Evolutionary conservation across 2,888 invertebrate species (phyloP).

Genomic region (Sisyra terminalis): DNA sequence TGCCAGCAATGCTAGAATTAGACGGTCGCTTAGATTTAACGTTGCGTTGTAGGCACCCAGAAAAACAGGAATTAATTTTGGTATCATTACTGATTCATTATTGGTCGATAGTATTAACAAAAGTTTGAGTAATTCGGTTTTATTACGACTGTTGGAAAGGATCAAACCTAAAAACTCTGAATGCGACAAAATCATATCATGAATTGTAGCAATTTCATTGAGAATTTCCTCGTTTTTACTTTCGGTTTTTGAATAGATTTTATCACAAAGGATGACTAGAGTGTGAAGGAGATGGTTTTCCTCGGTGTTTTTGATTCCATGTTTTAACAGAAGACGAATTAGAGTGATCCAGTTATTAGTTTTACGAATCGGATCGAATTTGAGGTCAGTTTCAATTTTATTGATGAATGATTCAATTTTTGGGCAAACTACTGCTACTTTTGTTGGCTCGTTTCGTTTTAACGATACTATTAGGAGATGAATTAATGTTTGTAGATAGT

Average conservation of each 20-base stretch:
- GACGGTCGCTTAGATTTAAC: slow-evolving; percentile 48
- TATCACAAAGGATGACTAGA: neutral
- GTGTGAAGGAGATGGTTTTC: neutral
- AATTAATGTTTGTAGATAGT: slow-evolving; percentile 36
- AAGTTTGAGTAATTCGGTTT: slow-evolving; percentile 41
- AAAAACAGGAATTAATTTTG: slow-evolving; percentile 55
- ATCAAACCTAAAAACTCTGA: slow-evolving; percentile 60
- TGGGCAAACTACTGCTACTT: neutral
- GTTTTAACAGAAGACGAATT: slow-evolving; percentile 1
- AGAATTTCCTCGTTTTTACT: slow-evolving; percentile 17
- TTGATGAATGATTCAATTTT: neutral
- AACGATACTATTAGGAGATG: slow-evolving; percentile 32
- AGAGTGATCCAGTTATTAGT: neutral
- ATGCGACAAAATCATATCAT: slow-evolving; percentile 61
- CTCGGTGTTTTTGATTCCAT: slow-evolving; percentile 3
- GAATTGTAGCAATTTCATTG: neutral
- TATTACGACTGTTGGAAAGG: slow-evolving; percentile 30
- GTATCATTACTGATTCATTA: slow-evolving; percentile 45
- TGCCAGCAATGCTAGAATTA: slow-evolving; percentile 46
- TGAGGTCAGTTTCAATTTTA: neutral
- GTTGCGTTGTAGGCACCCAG: slow-evolving; percentile 66
- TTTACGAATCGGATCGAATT: neutral
- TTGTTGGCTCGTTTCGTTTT: slow-evolving; percentile 25
- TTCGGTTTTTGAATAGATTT: neutral
- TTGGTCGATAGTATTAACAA: slow-evolving; percentile 42